Percentiles rank a stretch among this genome's conserved stretches.
Evolutionary conservation across 2,888 invertebrate genomes (phyloP).

Genomic region (Serripes groenlandicus): DNA sequence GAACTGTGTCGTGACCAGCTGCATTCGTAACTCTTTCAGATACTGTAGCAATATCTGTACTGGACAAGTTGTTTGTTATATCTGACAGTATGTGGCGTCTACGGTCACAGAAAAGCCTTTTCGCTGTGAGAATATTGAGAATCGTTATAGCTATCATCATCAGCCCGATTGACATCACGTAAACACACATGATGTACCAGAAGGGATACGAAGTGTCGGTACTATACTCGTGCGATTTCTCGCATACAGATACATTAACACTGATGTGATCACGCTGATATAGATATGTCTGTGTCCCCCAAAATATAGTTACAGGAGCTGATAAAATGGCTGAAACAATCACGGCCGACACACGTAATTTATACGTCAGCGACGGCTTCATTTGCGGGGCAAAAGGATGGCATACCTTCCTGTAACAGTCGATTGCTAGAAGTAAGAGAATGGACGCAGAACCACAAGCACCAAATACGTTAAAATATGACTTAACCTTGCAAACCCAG

Average conservation of each 20-base stretch:
- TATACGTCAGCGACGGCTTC: conserved; percentile 27
- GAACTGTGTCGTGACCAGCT: too few relatives aligned
- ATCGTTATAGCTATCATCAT: conserved; percentile 6
- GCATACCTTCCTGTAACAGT: conserved; percentile 56
- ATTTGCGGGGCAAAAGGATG: conserved; percentile 50
- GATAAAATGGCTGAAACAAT: conserved; percentile 27
- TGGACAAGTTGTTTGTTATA: too few relatives aligned
- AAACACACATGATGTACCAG: conserved; percentile 30
- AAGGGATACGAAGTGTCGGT: conserved; percentile 25
- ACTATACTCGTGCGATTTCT: conserved; percentile 26
- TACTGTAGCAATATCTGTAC: too few relatives aligned
- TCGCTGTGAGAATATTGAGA: conserved; percentile 36
- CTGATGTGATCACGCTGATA: not conserved
- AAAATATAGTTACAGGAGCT: conserved; percentile 29
- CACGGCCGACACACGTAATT: conserved; percentile 19
- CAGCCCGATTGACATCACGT: conserved; percentile 36
- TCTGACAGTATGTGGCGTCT: too few relatives aligned
- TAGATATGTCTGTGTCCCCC: conserved; percentile 43
- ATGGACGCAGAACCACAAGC: conserved; percentile 54
- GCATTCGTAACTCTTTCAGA: too few relatives aligned
- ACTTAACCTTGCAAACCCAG: conserved; percentile 60
- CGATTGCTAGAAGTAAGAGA: conserved; percentile 47
- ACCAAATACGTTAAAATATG: conserved; percentile 58
- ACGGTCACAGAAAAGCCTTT: conserved; percentile 26
- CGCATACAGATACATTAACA: conserved; percentile 51